Base-by-base conservation (phyloP, 2,888 invertebrate genomes). In the Balanococcus diminutus region DNA sequence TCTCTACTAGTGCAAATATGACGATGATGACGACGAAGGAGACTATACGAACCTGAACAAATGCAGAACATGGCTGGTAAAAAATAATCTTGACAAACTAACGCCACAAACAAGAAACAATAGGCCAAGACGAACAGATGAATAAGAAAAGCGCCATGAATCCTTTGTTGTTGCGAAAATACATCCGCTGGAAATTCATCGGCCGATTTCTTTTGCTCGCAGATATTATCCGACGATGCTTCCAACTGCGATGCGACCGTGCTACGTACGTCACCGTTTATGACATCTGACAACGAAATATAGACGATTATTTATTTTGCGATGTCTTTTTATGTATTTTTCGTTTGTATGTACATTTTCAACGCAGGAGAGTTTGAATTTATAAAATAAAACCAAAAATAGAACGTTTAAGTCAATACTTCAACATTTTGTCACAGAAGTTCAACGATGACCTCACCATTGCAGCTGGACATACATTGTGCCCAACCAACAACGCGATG, bases 71-170 rank as follows among this genome's bases (percentile, higher is more conserved):
- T 94, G 11, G 96, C 94, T 0, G 98, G 96, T 67, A 98, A 92
- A 89, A 98, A 96, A 89, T 96, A 98, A 88, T 95, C 95, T 89
- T 98, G 96, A 90, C 98, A 98, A 9, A 98, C 94, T 75, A 96
- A 93, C 0, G 97, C 96, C 81, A 98, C 91, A 4, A 96, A 91
- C 0, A 95, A 92, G 89, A 98, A 98, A 88, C 96, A 93, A 89
- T 98, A 98, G 31, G 96, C 90, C 0, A 95, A 95, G 31, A 95
- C 93, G 28, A 96, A 88, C 0, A 93, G 90, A 89, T 97, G 96
- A 1, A 96, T 88, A 0, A 94, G 87, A 19, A 96, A 91, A 0
- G 94, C 96, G 0, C 98, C 98, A 46, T 92, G 91, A 16, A 91
- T 91, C 56, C 95, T 91, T 89, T 95, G 92, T 0, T 93, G 91